Conservation (phyloP, 2,888 invertebrate species). For the Smittia sp. region DNA sequence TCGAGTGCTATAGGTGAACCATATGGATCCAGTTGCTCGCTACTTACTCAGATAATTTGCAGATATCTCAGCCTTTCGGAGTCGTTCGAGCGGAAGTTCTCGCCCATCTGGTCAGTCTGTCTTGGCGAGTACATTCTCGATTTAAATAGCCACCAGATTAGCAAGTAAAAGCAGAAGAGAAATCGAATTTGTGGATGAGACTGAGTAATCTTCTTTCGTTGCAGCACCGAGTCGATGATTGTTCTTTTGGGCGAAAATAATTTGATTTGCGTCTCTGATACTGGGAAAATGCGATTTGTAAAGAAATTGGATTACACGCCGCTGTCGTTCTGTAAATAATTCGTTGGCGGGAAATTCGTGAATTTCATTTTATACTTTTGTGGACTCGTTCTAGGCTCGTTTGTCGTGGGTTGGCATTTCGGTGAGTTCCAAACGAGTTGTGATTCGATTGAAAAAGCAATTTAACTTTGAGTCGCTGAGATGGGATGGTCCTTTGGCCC, state of each 20-base stretch:
- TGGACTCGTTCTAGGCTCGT: conserved; percentile 52
- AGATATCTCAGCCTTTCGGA: conserved; percentile 36
- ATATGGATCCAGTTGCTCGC: too few species aligned
- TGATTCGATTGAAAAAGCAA: not conserved
- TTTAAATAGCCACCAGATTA: conserved; percentile 52
- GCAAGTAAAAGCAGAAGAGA: conserved; percentile 44
- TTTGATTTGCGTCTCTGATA: conserved; percentile 75
- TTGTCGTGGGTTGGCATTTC: conserved; percentile 67
- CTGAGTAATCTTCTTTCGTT: not conserved
- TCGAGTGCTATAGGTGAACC: conserved; percentile 90
- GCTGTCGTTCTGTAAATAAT: conserved; percentile 60
- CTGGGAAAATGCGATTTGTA: conserved; percentile 76
- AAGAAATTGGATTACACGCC: conserved; percentile 83
- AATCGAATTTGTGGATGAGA: conserved; percentile 11
- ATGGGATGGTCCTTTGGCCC: not conserved
- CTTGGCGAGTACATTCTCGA: conserved; percentile 64
- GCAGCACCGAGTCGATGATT: conserved; percentile 67
- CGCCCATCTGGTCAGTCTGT: conserved; percentile 56
- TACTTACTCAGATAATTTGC: not conserved
- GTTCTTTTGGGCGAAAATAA: conserved; percentile 81
- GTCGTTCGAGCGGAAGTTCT: conserved; percentile 18
- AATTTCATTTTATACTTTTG: not conserved
- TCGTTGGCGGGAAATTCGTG: not conserved
- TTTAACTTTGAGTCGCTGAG: too few species aligned
- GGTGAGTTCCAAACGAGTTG: conserved; percentile 54